These are phyloP conservation scores for Anomalospiza imberbis DNA, from an alignment of 2,797 vertebrate genomes.

Conservation along the genomic window DNA sequence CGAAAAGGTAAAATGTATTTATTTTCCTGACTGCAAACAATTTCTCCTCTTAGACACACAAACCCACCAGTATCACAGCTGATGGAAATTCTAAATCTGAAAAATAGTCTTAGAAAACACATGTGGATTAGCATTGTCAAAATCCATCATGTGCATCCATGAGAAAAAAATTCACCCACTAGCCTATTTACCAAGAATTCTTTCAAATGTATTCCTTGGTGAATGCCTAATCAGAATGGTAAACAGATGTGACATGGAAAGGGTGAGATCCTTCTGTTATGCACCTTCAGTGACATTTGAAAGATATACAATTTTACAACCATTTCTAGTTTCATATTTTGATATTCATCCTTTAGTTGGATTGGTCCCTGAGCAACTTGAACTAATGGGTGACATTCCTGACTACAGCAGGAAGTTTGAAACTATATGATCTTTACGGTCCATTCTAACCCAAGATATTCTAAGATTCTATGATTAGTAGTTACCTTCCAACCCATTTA, in stretches of 20 bases:
- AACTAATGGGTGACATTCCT: neutral
- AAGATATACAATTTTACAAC: neutral
- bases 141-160: neutral
- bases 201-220: neutral
- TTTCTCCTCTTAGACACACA: neutral
- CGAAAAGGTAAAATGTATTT: neutral
- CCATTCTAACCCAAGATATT: neutral
- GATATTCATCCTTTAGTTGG: neutral
- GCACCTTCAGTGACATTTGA: neutral
- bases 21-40: neutral
- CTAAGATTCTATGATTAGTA: neutral
- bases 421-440: neutral
- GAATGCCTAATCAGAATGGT: neutral
- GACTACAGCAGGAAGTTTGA: neutral
- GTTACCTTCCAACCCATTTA: neutral
- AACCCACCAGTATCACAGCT: neutral
- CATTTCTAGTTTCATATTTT: neutral
- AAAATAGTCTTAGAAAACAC: neutral
- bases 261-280: neutral
- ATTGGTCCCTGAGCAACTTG: neutral
- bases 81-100: neutral
- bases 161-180: neutral
- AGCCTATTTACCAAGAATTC: neutral
- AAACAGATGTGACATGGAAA: neutral
- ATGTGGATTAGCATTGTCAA: neutral